Base-by-base conservation (phyloP, 2,888 invertebrate species). In the Hemithea aestivaria region DNA sequence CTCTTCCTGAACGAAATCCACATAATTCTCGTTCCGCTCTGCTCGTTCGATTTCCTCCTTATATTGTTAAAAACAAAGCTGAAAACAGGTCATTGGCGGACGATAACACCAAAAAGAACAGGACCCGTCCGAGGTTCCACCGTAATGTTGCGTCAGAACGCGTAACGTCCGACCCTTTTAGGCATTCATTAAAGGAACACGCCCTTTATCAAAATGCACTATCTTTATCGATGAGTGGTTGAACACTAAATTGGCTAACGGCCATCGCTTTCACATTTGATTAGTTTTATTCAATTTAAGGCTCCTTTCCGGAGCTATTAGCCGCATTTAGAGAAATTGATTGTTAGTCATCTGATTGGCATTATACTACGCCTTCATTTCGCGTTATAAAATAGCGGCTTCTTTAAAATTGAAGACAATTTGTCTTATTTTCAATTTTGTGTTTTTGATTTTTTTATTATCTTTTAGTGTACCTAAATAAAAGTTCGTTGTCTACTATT, bases 91-190 rank as follows among this genome's bases (percentile, higher is more conserved):
- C 29, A 20, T 10, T 21, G 5, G 16, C 7, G 25, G 10, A 20
- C 5, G 27, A 28, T 1, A 20, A 28, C 21, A 31, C 23, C 29
- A 35, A 41, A 40, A 33, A 16, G 16, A 32, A 22, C 5, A 34
- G 33, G n/a, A 25, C 3, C 1, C 22, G 6, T 10, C 16, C 16
- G 5, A 25, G 10, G 25, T 7, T 41, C 16, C 21, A 29, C 20
- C 42, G 26, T 25, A 29, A 29, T 10, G 40, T 41, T 36, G 33
- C 29, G 11, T 36, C 29, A 40, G 31, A 27, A 6, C 16, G 11
- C 26, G 33, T 37, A 42, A 37, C 27, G 10, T 34, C 34, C 22
- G 28, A 9, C 21, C 29, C 30, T 33, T 33, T 36, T 37, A 29
- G 26, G 27, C 22, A 30, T 34, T 37, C 32, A 28, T 35, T 36